phyloP scores from a whole-genome alignment of 2,113 vertebrate species.

The Trochalopteron elliotii region DNA sequence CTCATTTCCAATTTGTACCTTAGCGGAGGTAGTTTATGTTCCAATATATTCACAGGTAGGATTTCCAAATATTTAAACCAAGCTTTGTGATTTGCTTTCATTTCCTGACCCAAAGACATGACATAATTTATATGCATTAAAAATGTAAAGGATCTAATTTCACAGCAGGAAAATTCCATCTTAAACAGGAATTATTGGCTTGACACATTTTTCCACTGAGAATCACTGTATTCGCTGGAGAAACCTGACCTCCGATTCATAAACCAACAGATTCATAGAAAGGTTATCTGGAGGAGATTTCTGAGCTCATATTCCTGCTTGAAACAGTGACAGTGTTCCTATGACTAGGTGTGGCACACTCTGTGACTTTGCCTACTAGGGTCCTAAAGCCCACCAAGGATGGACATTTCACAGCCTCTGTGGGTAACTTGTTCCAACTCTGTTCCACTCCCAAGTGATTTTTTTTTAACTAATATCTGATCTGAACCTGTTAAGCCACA shows the following conservation, averaged over 20 bases:
- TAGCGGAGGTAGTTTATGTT: neutral
- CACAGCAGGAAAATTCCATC: neutral
- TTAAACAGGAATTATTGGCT: neutral
- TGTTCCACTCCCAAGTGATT: neutral
- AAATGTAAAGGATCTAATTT: neutral
- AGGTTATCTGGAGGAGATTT: neutral
- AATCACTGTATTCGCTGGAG: neutral
- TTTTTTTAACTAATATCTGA: neutral
- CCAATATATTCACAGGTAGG: neutral
- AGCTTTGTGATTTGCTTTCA: neutral
- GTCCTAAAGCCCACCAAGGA: neutral
- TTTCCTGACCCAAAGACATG: neutral
- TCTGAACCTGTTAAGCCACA: neutral
- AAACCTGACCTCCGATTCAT: neutral
- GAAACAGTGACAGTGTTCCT: neutral
- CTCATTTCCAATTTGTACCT: neutral
- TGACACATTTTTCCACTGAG: neutral
- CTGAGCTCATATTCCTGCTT: neutral
- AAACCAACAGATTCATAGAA: neutral
- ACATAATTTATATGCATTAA: neutral
- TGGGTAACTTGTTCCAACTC: neutral
- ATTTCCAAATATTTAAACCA: conserved; percentile 15
- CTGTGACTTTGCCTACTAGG: neutral
- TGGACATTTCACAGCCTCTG: neutral
- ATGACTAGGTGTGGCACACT: rapidly evolving